A percentile compares a stretch with the other conserved stretches of the same genome.
phyloP scores from a whole-genome alignment of 1,140 invertebrate species.

The Brachionus manjavacas region DNA sequence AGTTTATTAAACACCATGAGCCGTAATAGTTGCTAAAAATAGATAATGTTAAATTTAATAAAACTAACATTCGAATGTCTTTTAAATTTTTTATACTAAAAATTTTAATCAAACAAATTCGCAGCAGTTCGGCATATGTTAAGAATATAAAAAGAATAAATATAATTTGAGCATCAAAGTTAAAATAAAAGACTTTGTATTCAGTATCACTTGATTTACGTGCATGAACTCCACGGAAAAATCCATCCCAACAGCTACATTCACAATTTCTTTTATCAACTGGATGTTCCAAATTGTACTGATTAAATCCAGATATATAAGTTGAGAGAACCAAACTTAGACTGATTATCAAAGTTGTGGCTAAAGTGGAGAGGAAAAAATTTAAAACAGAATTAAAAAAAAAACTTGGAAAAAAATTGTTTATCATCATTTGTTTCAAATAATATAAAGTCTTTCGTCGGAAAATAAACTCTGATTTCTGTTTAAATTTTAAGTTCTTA shows the following conservation, averaged over 20 bases:
- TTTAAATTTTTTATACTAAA: not conserved
- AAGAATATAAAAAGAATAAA: slow-evolving; percentile 33
- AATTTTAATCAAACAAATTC: not conserved
- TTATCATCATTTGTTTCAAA: too few species aligned
- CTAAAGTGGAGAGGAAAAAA: not conserved
- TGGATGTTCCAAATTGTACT: not conserved
- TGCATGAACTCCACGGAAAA: not conserved
- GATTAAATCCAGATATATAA: slow-evolving; percentile 2
- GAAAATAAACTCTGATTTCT: too few species aligned
- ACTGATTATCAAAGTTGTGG: not conserved
- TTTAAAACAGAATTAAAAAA: not conserved
- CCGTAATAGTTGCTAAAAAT: slow-evolving; percentile 35
- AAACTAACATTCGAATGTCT: not conserved
- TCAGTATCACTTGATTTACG: not conserved
- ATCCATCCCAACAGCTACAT: slow-evolving; percentile 35
- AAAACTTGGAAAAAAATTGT: not conserved
- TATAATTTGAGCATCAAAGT: not conserved
- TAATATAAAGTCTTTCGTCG: too few species aligned
- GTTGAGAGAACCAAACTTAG: not conserved
- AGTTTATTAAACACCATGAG: slow-evolving; percentile 5
- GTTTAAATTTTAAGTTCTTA: too few species aligned
- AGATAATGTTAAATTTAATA: slow-evolving; percentile 13
- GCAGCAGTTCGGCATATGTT: not conserved
- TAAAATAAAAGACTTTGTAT: slow-evolving; percentile 34
- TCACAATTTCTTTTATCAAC: not conserved